These are phyloP conservation scores for Sternotherus odoratus DNA, from an alignment of 2,797 vertebrate genomes.

Conservation along the genomic window DNA sequence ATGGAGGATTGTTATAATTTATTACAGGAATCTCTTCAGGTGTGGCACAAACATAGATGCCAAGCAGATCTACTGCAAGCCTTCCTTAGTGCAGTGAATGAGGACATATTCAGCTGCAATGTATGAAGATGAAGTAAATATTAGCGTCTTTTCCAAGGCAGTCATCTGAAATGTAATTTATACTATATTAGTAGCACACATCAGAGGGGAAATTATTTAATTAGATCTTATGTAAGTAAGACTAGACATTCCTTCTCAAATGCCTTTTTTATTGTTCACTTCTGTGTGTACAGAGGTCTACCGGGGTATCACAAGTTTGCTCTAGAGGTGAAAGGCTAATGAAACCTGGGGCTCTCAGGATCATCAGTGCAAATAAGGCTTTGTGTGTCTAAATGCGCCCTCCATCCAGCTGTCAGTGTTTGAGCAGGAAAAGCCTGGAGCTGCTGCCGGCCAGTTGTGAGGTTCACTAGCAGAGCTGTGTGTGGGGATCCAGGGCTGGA, in stretches of 20 bases:
- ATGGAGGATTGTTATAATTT: too few relatives aligned
- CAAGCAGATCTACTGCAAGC: constrained; percentile 54
- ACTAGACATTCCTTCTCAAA: constrained; percentile 65
- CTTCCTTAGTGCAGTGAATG: constrained; percentile 25
- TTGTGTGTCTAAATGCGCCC: not conserved
- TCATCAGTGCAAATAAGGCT: not conserved
- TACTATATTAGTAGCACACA: constrained; percentile 69
- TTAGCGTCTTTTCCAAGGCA: constrained; percentile 63
- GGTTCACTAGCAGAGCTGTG: not conserved
- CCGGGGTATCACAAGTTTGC: constrained; percentile 26
- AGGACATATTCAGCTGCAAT: not conserved
- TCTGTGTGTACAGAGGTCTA: constrained; percentile 36
- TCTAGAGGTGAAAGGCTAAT: constrained; percentile 8
- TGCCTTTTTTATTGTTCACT: constrained; percentile 50
- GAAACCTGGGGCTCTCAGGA: not conserved
- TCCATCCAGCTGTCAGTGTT: not conserved
- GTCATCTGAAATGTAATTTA: constrained; percentile 49
- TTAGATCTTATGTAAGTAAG: constrained; percentile 65
- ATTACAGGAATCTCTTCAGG: too few relatives aligned
- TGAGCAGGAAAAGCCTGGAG: not conserved
- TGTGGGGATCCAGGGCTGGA: not conserved
- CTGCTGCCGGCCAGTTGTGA: constrained; percentile 21
- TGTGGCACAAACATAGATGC: too few relatives aligned
- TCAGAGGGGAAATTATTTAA: constrained; percentile 59
- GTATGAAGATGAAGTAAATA: constrained; percentile 42